Base-by-base conservation (phyloP, 2,113 vertebrate genomes). In the Pluvianellus socialis region DNA sequence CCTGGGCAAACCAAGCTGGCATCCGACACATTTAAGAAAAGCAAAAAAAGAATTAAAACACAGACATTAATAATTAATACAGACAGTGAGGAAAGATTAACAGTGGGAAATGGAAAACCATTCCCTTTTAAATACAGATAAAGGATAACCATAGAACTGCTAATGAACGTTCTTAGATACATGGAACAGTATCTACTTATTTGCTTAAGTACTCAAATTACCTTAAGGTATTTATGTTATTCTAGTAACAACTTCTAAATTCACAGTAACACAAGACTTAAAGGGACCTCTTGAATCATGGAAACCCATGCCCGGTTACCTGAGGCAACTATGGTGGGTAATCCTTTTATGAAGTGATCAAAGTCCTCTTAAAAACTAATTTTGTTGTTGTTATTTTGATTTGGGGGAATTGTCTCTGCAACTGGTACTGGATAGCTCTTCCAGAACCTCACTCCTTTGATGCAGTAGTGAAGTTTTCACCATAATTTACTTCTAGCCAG, bases 71-170 rank as follows among this genome's bases (percentile, higher is more conserved):
- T 92, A 75, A 89, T 92, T 85, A 93, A 92, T 68, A 24, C 4
- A 59, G 59, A n/a, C 26, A 81, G 5, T 16, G 27, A 61, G 66
- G 86, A 74, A 94, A 86, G 66, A 71, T 49, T 89, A 86, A 59
- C 24, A 30, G n/a, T 72, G 32, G 52, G 30, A 95, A 94, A 91
- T 84, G 40, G 49, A 89, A 91, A 92, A 33, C 44, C 4, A 52
- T 85, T 94, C 94, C 35, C 65, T 85, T 91, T 90, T 85, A 90
- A 93, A 92, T 85, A 81, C 65, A 85, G 66, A 79, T 86, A 86
- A 91, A 56, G 47, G 7, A 23, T 84, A 86, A 77, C 32, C 3
- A 45, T 33, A 81, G 7, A 79, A 35, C 17, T 94, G n/a, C 7
- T 92, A 86, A 86, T 28, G 49, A 91, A 72, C 0, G 1, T 21